Base-by-base conservation (phyloP, 2,888 invertebrate genomes). In the Atethmia centrago region DNA sequence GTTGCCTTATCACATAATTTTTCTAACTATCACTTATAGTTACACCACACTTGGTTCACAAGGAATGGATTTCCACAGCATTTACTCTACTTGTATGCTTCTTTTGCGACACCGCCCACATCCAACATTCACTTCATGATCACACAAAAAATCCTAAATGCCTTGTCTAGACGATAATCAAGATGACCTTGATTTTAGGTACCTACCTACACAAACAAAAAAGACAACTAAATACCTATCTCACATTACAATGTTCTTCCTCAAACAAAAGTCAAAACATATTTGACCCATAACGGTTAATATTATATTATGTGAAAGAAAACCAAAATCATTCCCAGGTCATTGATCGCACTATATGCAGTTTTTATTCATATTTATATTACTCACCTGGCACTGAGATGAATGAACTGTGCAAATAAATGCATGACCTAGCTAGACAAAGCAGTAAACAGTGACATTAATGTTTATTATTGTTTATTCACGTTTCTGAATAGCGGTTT, bases 381-480 rank as follows among this genome's bases (percentile, higher is more conserved):
- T 64, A 68, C 36, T 79, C 64, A 56, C 10, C 55, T 3, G 55
- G n/a, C 12, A 14, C 8, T 21, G 9, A 16, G 63, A 68, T 47
- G 67, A 79, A 59, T 56, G 68, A 79, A 83, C 84, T 80, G 62
- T 64, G 10, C 59, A 61, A 71, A 64, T 51, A 68, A 56, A 58
- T 55, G 45, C 45, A 42, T 59, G 75, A 81, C 77, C 63, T 55
- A 64, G 28, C 36, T 36, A 36, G 7, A 59, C 53, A 47, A 58
- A 47, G 45, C 9, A 40, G 25, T 73, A 80, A 81, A 53, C 51
- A 76, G 10, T 51, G 25, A 63, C 19, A 51, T 49, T 25, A 19
- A 21, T 61, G 1, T 47, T 31, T 8, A 31, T 31, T 3, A 36
- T 40, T 58, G 12, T 62, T 58, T 51, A 58, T 40, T 25, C 45